phyloP scores from a whole-genome alignment of 1,140 invertebrate species.

The Trichoplusia ni region DNA sequence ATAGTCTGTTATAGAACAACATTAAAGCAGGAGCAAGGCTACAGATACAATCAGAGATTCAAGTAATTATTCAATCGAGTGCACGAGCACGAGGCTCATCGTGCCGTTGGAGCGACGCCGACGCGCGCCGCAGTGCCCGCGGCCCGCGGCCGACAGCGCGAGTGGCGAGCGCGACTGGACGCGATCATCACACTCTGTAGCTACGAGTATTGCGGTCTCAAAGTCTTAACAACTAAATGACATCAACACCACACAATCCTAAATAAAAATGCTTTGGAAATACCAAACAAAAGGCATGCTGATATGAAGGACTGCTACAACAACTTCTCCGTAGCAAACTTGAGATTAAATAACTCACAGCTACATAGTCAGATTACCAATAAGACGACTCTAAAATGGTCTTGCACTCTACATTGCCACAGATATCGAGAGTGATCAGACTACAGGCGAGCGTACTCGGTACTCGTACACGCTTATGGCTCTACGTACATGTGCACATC shows the following conservation, averaged over 20 bases:
- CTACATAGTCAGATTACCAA: no score
- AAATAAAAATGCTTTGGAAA: no score
- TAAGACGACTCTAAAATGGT: no score
- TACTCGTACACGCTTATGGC: not conserved
- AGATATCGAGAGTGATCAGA: slow-evolving; percentile 1
- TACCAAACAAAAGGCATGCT: no score
- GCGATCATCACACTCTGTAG: slow-evolving; percentile 53
- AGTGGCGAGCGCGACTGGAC: slow-evolving; percentile 38
- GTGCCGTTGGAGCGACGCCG: not conserved
- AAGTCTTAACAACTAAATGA: no score
- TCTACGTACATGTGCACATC: not conserved
- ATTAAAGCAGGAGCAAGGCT: slow-evolving; percentile 56
- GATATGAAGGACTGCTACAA: no score
- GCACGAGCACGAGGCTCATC: slow-evolving; percentile 53
- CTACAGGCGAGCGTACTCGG: slow-evolving; percentile 6
- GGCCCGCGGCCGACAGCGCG: slow-evolving; percentile 7
- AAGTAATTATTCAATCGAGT: slow-evolving; percentile 75
- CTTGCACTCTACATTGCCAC: no score
- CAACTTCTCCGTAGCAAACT: no score
- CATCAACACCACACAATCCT: no score
- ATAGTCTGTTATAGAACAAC: slow-evolving; percentile 22
- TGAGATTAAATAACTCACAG: no score
- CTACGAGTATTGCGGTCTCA: no score
- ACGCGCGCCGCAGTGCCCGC: not conserved
- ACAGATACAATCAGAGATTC: slow-evolving; percentile 58